Conservation (phyloP, 1,140 invertebrate genomes). For the Papilio aristodemus region DNA sequence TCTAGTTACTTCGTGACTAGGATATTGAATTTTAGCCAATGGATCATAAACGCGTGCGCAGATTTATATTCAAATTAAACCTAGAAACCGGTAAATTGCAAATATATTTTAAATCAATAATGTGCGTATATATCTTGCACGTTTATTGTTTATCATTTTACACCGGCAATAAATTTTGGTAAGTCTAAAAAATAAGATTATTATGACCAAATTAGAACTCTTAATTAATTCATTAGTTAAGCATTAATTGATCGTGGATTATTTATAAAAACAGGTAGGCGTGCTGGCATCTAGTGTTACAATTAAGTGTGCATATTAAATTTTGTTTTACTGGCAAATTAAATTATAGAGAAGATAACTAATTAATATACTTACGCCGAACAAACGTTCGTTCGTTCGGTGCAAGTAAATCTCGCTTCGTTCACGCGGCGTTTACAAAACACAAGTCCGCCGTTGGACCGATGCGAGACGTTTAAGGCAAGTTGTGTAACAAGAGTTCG, state of each 20-base stretch:
- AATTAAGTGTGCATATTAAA: not conserved
- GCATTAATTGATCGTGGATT: not conserved
- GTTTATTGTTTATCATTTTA: not conserved
- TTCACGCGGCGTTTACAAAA: conserved; percentile 20
- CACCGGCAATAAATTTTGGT: not conserved
- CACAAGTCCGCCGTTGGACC: conserved; percentile 17
- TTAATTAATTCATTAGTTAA: not conserved
- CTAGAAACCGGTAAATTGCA: not conserved
- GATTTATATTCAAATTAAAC: not conserved
- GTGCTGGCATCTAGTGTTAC: not conserved
- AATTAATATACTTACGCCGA: not conserved
- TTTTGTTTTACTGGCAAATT: not conserved
- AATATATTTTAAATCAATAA: too few species aligned
- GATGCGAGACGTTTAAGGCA: conserved; percentile 19
- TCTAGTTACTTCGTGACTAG: not conserved
- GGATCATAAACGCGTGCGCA: not conserved
- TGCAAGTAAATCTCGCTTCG: not conserved
- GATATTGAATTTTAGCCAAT: not conserved
- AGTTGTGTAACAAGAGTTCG: conserved; percentile 26
- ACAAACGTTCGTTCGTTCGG: conserved; percentile 11
- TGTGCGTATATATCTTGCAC: not conserved
- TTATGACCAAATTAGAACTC: not conserved
- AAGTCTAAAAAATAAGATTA: not conserved
- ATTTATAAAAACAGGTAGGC: not conserved
- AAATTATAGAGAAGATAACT: too few species aligned